These are phyloP conservation scores for Stictocephala bisonia DNA, from an alignment of 2,888 invertebrate species.

Conservation along the genomic window DNA sequence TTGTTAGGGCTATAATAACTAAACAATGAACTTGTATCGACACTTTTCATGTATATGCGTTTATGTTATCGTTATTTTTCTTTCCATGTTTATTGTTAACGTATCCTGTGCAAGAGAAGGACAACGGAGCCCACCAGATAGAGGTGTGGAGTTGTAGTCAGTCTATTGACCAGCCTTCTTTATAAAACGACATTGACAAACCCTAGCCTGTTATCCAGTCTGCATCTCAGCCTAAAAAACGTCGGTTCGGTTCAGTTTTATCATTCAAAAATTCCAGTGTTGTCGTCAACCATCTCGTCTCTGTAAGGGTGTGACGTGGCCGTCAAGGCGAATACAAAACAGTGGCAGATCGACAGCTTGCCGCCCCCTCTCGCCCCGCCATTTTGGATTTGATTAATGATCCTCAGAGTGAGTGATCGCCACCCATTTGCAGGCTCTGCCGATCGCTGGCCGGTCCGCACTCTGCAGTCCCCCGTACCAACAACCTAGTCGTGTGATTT, in stretches of 20 bases:
- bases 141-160: no score
- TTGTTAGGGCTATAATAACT: no score
- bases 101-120: no score
- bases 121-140: no score
- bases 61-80: no score
- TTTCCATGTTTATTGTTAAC: no score
- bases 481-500: no score
- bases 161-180: no score
- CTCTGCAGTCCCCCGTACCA: conserved; percentile 14
- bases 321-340: conserved; percentile 45
- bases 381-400: conserved; percentile 41
- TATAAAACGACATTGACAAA: conserved; percentile 1
- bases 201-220: conserved; percentile 16
- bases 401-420: conserved; percentile 25
- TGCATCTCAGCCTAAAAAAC: conserved; percentile 18
- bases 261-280: conserved; percentile 41
- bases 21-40: no score
- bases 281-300: no score
- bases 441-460: conserved; percentile 3
- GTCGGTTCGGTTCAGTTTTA: conserved; percentile 33
- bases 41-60: no score
- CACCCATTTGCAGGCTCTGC: conserved; percentile 30
- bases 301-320: conserved; percentile 7
- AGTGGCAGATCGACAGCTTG: conserved; percentile 26
- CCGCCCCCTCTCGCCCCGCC: background rate